Base-by-base conservation (phyloP, 2,797 vertebrate genomes). In the Oryzias dopingdopingensis region DNA sequence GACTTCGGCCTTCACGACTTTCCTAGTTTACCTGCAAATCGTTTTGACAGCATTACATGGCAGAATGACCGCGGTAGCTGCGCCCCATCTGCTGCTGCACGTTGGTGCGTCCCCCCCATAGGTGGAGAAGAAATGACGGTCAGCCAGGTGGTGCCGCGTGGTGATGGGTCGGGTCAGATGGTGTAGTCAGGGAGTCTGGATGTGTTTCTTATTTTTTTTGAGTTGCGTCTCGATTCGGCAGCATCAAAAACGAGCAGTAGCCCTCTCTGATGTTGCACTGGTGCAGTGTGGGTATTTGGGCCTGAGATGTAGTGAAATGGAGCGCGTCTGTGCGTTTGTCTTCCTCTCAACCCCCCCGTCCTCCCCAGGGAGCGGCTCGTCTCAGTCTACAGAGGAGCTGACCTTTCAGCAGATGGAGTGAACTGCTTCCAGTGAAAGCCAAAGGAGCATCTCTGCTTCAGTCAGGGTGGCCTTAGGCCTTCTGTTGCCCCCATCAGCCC, bases 391-490 rank as follows among this genome's bases (percentile, higher is more conserved):
- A 65, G 67, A 76, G 48, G 51, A 65, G 68, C 62, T 84, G 83
- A 88, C 83, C 86, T 89, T 87, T 88, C n/a, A 59, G 70, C 81
- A 79, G 78, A 84, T 60, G 72, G 76, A 81, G 77, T 52, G 49
- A 72, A 80, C 74, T 42, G 52, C 48, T 62, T 79, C 59, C 66
- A 74, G 71, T 80, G 65, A 63, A 65, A 82, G 53, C 76, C 76
- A 70, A 42, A 59, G 74, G 79, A 26, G 24, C 24, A 6, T 26
- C 4, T 26, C 4, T 4, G 24, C 24, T 26, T 26, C 24, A 26
- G 24, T 26, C 24, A 6, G 5, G 24, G 24, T 6, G 24, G 24
- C 24, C 24, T 10, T 7, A 10, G 29, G 29, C 29, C 29, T 32
- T 12, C 29, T 32, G 29, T 10, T 10, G 29, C 29, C 24, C 20